Percentiles rank a stretch among this genome's conserved stretches.
Evolutionary conservation across 2,113 vertebrate genomes (phyloP).

Genomic region (Silurus asotus): DNA sequence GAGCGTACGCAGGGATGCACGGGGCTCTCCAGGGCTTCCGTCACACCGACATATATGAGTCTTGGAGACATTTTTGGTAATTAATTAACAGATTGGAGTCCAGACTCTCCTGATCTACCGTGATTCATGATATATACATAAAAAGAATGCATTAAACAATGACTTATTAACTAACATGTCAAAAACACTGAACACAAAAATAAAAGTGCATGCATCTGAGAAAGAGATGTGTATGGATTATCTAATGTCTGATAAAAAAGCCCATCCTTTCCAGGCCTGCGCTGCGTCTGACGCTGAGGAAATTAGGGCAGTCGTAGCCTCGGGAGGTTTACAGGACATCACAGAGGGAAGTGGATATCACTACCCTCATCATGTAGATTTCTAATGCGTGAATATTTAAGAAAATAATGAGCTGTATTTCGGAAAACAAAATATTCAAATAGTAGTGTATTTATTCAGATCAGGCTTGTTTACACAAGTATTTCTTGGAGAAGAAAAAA

Average conservation of each 20-base stretch:
- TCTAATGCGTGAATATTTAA: conserved; percentile 19
- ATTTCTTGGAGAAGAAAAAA: background rate
- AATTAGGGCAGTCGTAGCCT: conserved; percentile 43
- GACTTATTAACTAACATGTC: conserved; percentile 2
- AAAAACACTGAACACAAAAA: background rate
- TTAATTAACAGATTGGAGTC: conserved; percentile 49
- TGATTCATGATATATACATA: background rate
- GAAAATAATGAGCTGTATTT: conserved; percentile 24
- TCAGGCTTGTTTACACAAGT: conserved; percentile 4
- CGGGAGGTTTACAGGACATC: conserved; percentile 42
- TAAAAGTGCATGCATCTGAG: background rate
- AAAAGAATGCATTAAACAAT: background rate
- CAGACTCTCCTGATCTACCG: conserved; percentile 10
- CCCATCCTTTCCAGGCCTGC: conserved; percentile 20
- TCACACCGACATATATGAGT: conserved; percentile 25
- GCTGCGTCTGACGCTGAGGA: conserved; percentile 32
- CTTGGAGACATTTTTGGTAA: conserved; percentile 6
- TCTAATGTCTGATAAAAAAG: conserved; percentile 11
- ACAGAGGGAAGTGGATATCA: conserved; percentile 12
- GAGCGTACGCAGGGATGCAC: conserved; percentile 29
- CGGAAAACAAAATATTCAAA: background rate
- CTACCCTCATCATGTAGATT: conserved; percentile 13
- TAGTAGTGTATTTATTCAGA: background rate
- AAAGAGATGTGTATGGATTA: conserved; percentile 14
- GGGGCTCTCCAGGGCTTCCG: conserved; percentile 22